Conservation (phyloP, 1,140 invertebrate species). For the Zaprionus lachaisei region DNA sequence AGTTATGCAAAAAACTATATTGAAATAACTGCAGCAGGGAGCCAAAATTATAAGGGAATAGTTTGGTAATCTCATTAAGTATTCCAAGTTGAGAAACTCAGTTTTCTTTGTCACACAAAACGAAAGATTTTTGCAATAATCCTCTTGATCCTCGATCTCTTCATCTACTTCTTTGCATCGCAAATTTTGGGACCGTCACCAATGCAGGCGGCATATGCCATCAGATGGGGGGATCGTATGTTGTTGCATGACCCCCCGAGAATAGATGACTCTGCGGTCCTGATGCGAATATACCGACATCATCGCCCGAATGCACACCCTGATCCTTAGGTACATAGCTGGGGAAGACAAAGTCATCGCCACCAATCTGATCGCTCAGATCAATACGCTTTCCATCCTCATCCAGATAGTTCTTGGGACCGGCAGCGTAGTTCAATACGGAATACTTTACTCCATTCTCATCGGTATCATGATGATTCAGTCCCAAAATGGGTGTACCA, state of each 20-base stretch:
- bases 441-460: constrained; percentile 89
- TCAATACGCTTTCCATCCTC: constrained; percentile 56
- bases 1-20: background rate
- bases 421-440: constrained; percentile 91
- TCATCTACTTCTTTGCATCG: constrained; percentile 28
- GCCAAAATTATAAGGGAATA: background rate
- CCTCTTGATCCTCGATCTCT: background rate
- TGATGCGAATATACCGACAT: constrained; percentile 88
- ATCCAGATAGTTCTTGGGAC: constrained; percentile 86
- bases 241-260: constrained; percentile 91
- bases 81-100: background rate
- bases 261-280: constrained; percentile 90
- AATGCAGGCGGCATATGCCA: constrained; percentile 88
- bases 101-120: constrained; percentile 1
- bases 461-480: constrained; percentile 80
- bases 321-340: constrained; percentile 77
- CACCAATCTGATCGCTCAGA: constrained; percentile 45
- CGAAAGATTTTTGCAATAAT: background rate
- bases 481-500: constrained; percentile 86
- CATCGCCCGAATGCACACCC: constrained; percentile 89
- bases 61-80: background rate
- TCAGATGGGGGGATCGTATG: constrained; percentile 90
- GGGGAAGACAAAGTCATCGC: constrained; percentile 84
- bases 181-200: constrained; percentile 78
- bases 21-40: background rate